Conservation (phyloP, 2,888 invertebrate genomes). For the Athetis lepigone region DNA sequence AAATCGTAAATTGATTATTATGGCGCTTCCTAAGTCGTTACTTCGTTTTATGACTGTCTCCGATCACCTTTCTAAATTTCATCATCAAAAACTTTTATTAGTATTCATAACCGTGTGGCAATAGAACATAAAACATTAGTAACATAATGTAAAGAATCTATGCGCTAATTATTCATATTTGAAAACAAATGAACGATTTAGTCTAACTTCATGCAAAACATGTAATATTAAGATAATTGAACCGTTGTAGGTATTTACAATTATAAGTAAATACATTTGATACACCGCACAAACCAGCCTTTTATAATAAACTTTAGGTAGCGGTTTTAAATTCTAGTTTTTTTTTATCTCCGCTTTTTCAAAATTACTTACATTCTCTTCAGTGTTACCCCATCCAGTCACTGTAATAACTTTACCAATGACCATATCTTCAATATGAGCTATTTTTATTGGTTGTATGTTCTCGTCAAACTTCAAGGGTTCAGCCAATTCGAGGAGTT, state of each 20-base stretch:
- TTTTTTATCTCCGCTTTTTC: no score
- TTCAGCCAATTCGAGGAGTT: slow-evolving; percentile 78
- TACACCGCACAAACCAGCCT: not conserved
- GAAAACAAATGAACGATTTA: no score
- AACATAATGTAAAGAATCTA: no score
- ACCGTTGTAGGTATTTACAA: not conserved
- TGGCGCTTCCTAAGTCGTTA: not conserved
- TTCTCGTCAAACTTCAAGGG: slow-evolving; percentile 76
- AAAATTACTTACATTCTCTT: slow-evolving; percentile 81
- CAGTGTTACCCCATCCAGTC: slow-evolving; percentile 87
- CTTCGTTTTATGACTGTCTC: not conserved
- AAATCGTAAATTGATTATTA: not conserved
- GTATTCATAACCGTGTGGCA: no score
- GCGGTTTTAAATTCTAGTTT: not conserved
- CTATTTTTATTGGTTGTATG: slow-evolving; percentile 82
- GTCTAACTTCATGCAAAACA: no score
- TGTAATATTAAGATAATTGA: not conserved
- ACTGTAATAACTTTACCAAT: slow-evolving; percentile 84
- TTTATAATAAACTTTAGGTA: not conserved
- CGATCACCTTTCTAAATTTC: slow-evolving; percentile 10
- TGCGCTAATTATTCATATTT: no score
- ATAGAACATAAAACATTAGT: no score
- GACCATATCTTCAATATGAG: slow-evolving; percentile 82
- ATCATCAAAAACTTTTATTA: not conserved
- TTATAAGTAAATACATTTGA: not conserved